Conservation (phyloP, 2,888 invertebrate species). For the Tachystola acroxantha region DNA sequence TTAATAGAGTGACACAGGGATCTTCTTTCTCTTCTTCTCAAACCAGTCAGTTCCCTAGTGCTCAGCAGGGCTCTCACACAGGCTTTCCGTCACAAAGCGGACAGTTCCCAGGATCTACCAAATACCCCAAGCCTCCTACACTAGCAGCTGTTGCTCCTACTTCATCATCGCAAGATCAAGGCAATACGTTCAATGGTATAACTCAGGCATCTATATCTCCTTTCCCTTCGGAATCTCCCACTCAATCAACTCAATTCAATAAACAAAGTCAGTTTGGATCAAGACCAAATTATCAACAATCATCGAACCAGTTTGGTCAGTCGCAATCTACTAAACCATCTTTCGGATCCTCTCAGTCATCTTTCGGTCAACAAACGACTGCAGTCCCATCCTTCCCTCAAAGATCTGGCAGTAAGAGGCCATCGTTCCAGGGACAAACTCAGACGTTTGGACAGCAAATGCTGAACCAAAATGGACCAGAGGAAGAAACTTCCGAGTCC, state of each 20-base stretch:
- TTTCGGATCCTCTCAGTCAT: neutral
- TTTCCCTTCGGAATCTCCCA: conserved; percentile 35
- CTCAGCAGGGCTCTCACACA: neutral
- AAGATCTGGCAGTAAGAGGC: neutral
- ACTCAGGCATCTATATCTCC: conserved; percentile 48
- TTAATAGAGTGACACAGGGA: conserved; percentile 27
- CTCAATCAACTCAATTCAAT: conserved; percentile 17
- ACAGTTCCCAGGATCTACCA: conserved; percentile 14
- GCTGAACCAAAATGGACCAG: conserved; percentile 10
- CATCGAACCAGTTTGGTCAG: conserved; percentile 5
- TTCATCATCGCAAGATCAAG: conserved; percentile 14
- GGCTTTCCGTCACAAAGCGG: conserved; percentile 11
- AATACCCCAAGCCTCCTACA: conserved; percentile 23
- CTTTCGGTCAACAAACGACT: conserved; percentile 5
- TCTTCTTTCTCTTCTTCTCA: conserved; percentile 11
- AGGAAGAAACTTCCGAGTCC: conserved; percentile 10
- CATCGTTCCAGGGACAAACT: conserved; percentile 8
- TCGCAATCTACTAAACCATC: conserved; percentile 2
- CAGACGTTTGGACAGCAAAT: conserved; percentile 13
- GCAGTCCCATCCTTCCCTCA: conserved; percentile 4
- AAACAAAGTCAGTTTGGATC: conserved; percentile 14
- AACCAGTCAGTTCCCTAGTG: conserved; percentile 9
- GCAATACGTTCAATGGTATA: conserved; percentile 31
- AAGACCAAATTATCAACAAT: conserved; percentile 10
- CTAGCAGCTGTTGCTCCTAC: conserved; percentile 18